phyloP scores from a whole-genome alignment of 2,888 invertebrate genomes.

The Parasteatoda lunata region DNA sequence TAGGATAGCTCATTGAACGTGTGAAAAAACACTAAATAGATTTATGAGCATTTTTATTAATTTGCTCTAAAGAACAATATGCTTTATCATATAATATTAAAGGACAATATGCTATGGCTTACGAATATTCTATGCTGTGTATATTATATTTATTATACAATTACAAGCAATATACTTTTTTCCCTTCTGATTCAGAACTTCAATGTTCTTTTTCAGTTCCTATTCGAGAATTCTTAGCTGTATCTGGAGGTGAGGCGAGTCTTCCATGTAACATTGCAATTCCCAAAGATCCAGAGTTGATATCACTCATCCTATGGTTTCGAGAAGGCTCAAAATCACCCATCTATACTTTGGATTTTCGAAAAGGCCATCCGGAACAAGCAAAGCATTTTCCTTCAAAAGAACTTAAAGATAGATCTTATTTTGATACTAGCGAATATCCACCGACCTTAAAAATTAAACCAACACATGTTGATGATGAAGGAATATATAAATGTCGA shows the following conservation, averaged over 20 bases:
- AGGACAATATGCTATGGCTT: too few species aligned
- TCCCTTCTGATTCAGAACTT: too few species aligned
- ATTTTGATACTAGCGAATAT: slow-evolving; percentile 49
- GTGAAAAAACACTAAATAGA: too few species aligned
- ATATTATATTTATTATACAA: too few species aligned
- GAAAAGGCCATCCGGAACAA: slow-evolving; percentile 46
- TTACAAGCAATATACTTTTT: too few species aligned
- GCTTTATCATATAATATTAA: too few species aligned
- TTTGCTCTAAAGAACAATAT: too few species aligned
- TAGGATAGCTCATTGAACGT: too few species aligned
- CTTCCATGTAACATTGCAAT: slow-evolving; percentile 62
- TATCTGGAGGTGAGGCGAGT: slow-evolving; percentile 49
- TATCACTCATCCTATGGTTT: slow-evolving; percentile 58
- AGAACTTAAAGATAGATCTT: slow-evolving; percentile 27
- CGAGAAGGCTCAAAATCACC: slow-evolving; percentile 54
- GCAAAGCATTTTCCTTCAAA: slow-evolving; percentile 61
- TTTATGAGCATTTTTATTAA: too few species aligned
- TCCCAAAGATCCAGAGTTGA: slow-evolving; percentile 38
- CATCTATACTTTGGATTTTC: slow-evolving; percentile 63
- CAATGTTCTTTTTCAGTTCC: slow-evolving; percentile 32
- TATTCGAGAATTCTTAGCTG: slow-evolving; percentile 50
- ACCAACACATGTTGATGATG: slow-evolving; percentile 43
- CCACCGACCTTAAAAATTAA: slow-evolving; percentile 54
- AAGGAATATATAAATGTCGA: slow-evolving; percentile 59
- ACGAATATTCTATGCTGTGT: too few species aligned